phyloP scores from a whole-genome alignment of 2,113 vertebrate genomes.

The Tachuris rubrigastra region DNA sequence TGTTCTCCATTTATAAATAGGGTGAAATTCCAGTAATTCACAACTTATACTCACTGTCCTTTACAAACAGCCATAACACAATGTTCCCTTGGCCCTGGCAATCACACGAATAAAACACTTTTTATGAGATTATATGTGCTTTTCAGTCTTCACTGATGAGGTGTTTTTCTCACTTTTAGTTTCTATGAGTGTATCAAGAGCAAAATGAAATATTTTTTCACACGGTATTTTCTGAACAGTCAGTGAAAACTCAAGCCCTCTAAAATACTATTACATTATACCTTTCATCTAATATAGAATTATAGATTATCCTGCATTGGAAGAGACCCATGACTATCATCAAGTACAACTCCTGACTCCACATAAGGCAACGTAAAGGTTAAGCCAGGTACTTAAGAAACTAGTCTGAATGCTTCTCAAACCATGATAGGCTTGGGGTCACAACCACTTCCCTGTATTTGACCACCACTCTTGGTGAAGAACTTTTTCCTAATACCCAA shows the following conservation, averaged over 20 bases:
- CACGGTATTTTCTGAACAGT: neutral
- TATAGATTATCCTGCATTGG: neutral
- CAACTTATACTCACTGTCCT: neutral
- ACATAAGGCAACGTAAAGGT: neutral
- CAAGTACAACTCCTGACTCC: neutral
- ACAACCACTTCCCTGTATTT: neutral
- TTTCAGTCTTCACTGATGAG: neutral
- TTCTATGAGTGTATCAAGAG: neutral
- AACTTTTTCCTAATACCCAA: neutral
- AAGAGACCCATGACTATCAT: neutral
- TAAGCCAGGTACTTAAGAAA: neutral
- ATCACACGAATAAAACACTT: neutral
- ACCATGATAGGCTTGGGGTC: neutral
- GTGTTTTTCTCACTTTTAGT: neutral
- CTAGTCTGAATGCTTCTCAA: neutral
- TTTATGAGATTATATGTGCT: neutral
- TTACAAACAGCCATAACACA: neutral
- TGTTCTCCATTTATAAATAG: neutral
- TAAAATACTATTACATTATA: neutral
- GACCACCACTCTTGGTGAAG: neutral
- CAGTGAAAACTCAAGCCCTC: neutral
- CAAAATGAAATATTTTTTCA: neutral
- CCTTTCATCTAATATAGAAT: neutral
- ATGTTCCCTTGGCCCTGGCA: neutral
- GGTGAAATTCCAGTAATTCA: neutral